Evolutionary conservation across 2,113 vertebrate genomes (phyloP).

Genomic region (Oxygymnocypris stewartii): DNA sequence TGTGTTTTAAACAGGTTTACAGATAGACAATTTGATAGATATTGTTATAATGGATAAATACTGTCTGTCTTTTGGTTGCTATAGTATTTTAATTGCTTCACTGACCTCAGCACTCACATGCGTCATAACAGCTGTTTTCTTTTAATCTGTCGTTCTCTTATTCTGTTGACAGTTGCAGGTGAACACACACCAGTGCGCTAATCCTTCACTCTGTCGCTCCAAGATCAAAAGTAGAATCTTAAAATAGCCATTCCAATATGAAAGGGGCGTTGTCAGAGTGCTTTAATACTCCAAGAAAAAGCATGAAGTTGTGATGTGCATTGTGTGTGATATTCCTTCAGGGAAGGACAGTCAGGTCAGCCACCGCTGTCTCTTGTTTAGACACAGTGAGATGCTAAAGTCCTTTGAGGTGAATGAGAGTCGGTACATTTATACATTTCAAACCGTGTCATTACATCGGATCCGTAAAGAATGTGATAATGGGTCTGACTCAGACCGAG

Average conservation of each 20-base stretch:
- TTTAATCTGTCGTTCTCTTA: neutral
- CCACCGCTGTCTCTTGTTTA: neutral
- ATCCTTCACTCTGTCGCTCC: neutral
- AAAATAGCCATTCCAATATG: neutral
- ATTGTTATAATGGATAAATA: neutral
- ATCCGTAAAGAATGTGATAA: conserved; percentile 12
- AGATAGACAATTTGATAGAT: neutral
- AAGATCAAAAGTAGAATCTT: conserved; percentile 9
- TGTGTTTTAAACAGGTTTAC: neutral
- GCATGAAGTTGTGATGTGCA: conserved; percentile 18
- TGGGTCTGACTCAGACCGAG: neutral
- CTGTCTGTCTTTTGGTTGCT: neutral
- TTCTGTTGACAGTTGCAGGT: neutral
- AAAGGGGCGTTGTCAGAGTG: neutral
- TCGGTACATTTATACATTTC: neutral
- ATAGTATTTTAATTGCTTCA: neutral
- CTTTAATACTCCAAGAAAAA: conserved; percentile 19
- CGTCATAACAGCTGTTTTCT: neutral
- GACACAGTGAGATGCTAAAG: neutral
- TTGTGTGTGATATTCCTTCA: conserved; percentile 1
- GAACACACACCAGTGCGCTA: neutral
- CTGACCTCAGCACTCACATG: neutral
- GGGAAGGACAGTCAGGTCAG: conserved; percentile 17
- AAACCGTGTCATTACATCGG: neutral
- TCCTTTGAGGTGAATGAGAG: conserved; percentile 1